phyloP scores from a whole-genome alignment of 1,140 invertebrate genomes.

The Micrasema longulum region DNA sequence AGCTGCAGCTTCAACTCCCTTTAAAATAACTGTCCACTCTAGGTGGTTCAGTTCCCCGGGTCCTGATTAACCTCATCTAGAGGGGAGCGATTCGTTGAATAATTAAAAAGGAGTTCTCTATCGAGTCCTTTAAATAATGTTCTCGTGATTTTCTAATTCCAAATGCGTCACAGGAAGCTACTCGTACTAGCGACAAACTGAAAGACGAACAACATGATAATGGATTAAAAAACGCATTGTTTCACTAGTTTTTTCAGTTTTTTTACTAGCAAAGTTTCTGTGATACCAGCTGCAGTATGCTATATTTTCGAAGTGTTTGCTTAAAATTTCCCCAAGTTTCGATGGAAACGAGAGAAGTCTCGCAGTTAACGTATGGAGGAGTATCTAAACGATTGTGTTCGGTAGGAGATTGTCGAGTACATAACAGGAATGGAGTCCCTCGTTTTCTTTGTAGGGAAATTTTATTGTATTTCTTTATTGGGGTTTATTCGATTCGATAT shows the following conservation, averaged over 20 bases:
- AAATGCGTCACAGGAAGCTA: conserved; percentile 12
- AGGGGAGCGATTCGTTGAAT: conserved; percentile 12
- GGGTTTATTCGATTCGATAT: neutral
- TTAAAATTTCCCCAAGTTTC: conserved; percentile 31
- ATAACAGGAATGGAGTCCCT: conserved; percentile 23
- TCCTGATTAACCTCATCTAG: conserved; percentile 22
- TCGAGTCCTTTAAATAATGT: conserved; percentile 14
- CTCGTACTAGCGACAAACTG: conserved; percentile 1
- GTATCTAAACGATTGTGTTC: conserved; percentile 9
- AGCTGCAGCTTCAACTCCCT: too few relatives aligned
- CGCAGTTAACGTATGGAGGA: conserved; percentile 12
- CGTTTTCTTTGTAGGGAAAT: neutral
- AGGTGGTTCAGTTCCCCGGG: conserved; percentile 17
- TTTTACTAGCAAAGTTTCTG: conserved; percentile 3
- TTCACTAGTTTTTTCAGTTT: conserved; percentile 16
- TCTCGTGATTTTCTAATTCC: conserved; percentile 16
- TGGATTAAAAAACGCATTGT: too few relatives aligned
- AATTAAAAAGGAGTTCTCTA: conserved; percentile 27
- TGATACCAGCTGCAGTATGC: conserved; percentile 29
- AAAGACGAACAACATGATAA: conserved; percentile 10
- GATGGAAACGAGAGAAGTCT: conserved; percentile 18
- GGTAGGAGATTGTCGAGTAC: conserved; percentile 4
- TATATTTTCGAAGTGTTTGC: conserved; percentile 7
- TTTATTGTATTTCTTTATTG: conserved; percentile 31
- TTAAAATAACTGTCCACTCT: conserved; percentile 23